Base-by-base conservation (phyloP, 2,113 vertebrate species). In the Eonycteris spelaea region DNA sequence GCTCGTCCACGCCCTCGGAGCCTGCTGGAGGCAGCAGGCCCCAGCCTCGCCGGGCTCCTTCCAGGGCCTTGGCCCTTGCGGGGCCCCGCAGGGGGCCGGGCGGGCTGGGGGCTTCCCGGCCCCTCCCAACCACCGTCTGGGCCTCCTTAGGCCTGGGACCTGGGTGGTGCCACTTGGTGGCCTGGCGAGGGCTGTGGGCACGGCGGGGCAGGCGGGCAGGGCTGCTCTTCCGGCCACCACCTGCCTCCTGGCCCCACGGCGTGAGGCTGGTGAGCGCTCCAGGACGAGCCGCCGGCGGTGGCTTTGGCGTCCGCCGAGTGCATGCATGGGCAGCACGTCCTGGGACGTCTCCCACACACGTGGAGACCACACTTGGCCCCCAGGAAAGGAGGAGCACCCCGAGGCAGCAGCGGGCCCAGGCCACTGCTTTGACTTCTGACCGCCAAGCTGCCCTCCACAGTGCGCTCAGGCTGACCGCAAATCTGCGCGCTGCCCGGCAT, bases 1-100 rank as follows among this genome's bases (percentile, higher is more conserved):
- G 38, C 5, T 43, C 1, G 1, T 13, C 15, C 3, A 14, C 0
- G 2, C 5, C 30, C 6, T 0, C 0, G 0, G 67, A 1, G 10
- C 67, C 13, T 3, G 16, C 45, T 0, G 7, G 21, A 22, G 55
- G 40, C 33, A 5, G 15, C 19, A 0, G 43, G 3, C 45, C 0
- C 1, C 21, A 6, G 7, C 43, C 28, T 26, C 19, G 2, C 7
- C 43, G 4, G 4, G 33, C 43, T 35, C 4, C 40, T 45, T 45
- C 61, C 3, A 0, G 0, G 51, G 26, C 4, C 3, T 38, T 21
- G 0, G 51, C 18, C 4, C 3, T 38, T 21, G 10, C 26, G 4
- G 18, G 3, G 26, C 57, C 78, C 38, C 11, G 38, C 19, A 18
- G 38, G 6, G 67, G 26, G n/a, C 3, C 19, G 10, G 61, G 30